These are phyloP conservation scores for Heptranchias perlo DNA, from an alignment of 2,113 vertebrate genomes.

Conservation along the genomic window DNA sequence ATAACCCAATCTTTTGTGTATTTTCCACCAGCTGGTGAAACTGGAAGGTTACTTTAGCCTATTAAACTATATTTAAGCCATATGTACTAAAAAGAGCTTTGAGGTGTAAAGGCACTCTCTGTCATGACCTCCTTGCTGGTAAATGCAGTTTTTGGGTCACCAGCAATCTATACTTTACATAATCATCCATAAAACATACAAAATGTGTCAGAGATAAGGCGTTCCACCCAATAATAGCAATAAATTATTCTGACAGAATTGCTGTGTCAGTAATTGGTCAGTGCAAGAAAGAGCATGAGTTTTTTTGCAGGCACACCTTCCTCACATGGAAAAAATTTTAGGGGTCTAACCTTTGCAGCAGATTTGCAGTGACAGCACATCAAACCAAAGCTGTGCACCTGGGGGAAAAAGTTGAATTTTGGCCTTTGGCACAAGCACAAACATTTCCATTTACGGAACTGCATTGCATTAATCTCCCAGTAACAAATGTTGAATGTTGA, in stretches of 20 bases:
- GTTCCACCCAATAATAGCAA: slow-evolving; percentile 52
- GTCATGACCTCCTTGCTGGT: slow-evolving; percentile 39
- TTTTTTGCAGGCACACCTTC: slow-evolving; percentile 36
- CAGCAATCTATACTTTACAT: slow-evolving; percentile 45
- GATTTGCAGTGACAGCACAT: slow-evolving; percentile 39
- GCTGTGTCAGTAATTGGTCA: slow-evolving; percentile 47
- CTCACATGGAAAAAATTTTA: slow-evolving; percentile 40
- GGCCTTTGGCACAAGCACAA: slow-evolving; percentile 31
- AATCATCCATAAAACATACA: slow-evolving; percentile 56
- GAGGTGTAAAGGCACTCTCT: slow-evolving; percentile 36
- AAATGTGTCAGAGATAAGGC: slow-evolving; percentile 53
- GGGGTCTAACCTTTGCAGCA: slow-evolving; percentile 38
- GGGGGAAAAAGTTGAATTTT: slow-evolving; percentile 34
- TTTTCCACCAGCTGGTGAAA: slow-evolving; percentile 11
- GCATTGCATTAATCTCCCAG: slow-evolving; percentile 35
- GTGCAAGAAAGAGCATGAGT: slow-evolving; percentile 41
- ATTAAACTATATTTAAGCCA: slow-evolving; percentile 36
- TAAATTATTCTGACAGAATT: slow-evolving; percentile 49
- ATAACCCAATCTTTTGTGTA: slow-evolving; percentile 30
- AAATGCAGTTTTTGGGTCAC: slow-evolving; percentile 53
- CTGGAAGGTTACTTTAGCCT: slow-evolving; percentile 36
- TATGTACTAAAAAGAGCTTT: slow-evolving; percentile 35
- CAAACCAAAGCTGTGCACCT: slow-evolving; percentile 39
- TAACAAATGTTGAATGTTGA: slow-evolving; percentile 23
- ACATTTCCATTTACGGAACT: slow-evolving; percentile 36